phyloP scores from a whole-genome alignment of 2,113 vertebrate genomes.

The Engystomops pustulosus region DNA sequence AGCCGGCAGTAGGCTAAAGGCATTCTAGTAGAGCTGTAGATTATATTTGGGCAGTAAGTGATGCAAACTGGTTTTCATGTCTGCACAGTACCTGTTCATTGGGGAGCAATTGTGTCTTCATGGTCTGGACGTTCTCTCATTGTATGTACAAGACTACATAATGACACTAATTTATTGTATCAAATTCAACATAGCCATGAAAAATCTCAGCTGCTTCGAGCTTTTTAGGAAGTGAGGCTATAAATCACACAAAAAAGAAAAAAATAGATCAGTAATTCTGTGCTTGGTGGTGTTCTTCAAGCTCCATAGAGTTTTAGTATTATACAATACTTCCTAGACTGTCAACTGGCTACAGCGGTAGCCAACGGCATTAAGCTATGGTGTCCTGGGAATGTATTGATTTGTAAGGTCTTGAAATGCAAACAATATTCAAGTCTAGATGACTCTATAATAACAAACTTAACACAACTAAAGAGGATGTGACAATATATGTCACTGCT shows the following conservation, averaged over 20 bases:
- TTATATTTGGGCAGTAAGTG: constrained; percentile 39
- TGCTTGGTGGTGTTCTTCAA: constrained; percentile 27
- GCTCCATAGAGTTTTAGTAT: constrained; percentile 1
- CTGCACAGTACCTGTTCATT: constrained; percentile 22
- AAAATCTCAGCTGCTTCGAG: constrained; percentile 29
- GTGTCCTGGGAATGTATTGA: constrained; percentile 20
- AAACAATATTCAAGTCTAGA: background rate
- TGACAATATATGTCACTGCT: too few relatives aligned
- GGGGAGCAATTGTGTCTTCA: constrained; percentile 44
- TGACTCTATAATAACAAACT: background rate
- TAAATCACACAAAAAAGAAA: constrained; percentile 19
- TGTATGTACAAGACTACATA: constrained; percentile 28
- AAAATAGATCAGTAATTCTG: constrained; percentile 41
- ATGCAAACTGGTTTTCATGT: constrained; percentile 43
- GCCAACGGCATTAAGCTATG: constrained; percentile 19
- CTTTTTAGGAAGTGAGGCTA: constrained; percentile 44
- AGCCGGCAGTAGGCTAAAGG: background rate
- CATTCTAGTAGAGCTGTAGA: background rate
- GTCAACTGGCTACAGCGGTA: background rate
- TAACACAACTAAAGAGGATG: background rate
- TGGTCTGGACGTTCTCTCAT: constrained; percentile 6
- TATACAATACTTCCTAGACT: constrained; percentile 9
- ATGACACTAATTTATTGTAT: constrained; percentile 33
- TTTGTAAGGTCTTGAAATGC: background rate
- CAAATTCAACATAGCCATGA: constrained; percentile 20